These are phyloP conservation scores for Anomalospiza imberbis DNA, from an alignment of 2,797 vertebrate species.

Conservation along the genomic window DNA sequence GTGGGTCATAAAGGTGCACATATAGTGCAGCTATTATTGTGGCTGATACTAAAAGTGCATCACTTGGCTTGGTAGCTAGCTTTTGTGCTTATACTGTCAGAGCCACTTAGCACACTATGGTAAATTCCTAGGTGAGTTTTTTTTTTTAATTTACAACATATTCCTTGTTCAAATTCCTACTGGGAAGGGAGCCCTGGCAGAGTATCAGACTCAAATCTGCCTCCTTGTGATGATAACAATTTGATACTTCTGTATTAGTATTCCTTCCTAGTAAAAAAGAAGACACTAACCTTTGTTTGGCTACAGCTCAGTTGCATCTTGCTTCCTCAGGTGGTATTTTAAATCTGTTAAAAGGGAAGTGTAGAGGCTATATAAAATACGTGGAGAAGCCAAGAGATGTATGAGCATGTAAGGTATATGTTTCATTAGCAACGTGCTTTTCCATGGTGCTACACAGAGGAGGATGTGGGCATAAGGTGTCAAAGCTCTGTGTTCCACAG, in stretches of 20 bases:
- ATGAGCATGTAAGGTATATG: too few relatives aligned
- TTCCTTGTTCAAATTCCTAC: background rate
- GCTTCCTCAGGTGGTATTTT: background rate
- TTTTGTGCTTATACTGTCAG: background rate
- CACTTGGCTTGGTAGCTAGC: background rate
- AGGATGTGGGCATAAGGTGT: background rate
- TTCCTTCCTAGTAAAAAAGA: background rate
- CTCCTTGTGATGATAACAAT: background rate
- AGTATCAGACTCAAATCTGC: background rate
- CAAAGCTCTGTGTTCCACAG: background rate
- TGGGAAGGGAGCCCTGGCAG: background rate
- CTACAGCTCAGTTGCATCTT: background rate
- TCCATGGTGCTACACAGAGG: background rate
- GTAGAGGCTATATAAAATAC: background rate
- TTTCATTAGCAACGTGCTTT: background rate
- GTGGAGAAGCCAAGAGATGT: background rate
- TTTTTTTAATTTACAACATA: background rate
- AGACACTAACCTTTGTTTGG: background rate
- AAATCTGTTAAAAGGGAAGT: background rate
- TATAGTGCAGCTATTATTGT: background rate
- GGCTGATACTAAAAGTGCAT: background rate
- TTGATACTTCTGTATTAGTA: background rate
- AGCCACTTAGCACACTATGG: background rate
- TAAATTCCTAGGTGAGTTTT: background rate
- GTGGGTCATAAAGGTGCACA: background rate